Conservation (phyloP, 2,888 invertebrate genomes). For the Caenorhabditis zanzibari region DNA sequence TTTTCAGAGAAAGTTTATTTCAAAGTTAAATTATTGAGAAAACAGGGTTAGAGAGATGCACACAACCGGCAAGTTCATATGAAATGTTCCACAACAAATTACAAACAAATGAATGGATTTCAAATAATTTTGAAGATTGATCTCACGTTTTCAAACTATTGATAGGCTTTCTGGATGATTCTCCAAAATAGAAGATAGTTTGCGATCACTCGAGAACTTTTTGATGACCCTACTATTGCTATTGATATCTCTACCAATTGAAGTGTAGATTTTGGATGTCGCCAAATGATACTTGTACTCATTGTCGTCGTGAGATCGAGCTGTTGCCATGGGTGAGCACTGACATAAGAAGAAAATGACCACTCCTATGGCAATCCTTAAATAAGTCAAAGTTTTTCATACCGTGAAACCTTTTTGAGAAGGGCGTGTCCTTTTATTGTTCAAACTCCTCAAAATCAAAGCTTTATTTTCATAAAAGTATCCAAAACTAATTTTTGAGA, state of each 20-base stretch:
- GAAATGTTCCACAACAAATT: too few relatives aligned
- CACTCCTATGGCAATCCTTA: background rate
- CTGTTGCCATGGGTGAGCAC: slow-evolving; percentile 6
- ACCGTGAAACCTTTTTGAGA: too few relatives aligned
- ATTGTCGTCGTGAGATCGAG: background rate
- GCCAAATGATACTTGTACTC: slow-evolving; percentile 1
- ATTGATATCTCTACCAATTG: background rate
- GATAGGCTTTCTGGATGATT: background rate
- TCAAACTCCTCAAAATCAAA: too few relatives aligned
- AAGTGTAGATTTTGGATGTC: background rate
- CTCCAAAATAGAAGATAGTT: background rate
- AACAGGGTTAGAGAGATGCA: too few relatives aligned
- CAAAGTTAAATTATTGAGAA: too few relatives aligned
- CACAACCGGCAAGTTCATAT: too few relatives aligned
- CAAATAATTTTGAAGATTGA: too few relatives aligned
- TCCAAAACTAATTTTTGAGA: too few relatives aligned
- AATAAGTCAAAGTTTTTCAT: background rate
- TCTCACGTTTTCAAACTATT: background rate
- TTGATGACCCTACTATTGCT: background rate
- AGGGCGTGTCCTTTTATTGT: too few relatives aligned
- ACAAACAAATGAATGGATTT: too few relatives aligned
- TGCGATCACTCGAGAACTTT: background rate
- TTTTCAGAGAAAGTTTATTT: too few relatives aligned
- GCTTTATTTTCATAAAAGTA: too few relatives aligned
- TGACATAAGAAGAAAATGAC: slow-evolving; percentile 8